Conservation (phyloP, 2,113 vertebrate species). For the Uropsilus gracilis region DNA sequence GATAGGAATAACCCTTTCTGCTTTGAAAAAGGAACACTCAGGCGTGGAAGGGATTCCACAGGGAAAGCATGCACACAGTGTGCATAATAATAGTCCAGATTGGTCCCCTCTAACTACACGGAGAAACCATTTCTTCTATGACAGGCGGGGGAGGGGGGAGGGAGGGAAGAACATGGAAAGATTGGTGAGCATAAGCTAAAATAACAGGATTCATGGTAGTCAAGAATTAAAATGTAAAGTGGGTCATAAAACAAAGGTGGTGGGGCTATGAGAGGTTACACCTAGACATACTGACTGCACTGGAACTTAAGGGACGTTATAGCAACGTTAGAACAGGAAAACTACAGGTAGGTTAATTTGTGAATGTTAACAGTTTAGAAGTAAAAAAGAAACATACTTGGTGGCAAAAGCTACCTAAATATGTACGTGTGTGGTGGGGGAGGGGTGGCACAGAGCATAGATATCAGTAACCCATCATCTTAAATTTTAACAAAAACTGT, state of each 20-base stretch:
- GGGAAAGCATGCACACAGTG: not conserved
- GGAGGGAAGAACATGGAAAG: not conserved
- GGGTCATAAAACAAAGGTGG: not conserved
- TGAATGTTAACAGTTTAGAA: slow-evolving; percentile 1
- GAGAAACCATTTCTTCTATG: not conserved
- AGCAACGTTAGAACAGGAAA: not conserved
- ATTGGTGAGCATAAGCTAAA: not conserved
- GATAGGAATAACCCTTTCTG: not conserved
- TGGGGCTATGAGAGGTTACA: not conserved
- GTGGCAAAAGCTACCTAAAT: slow-evolving; percentile 49
- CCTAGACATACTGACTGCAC: not conserved
- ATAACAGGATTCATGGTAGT: not conserved
- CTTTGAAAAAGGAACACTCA: not conserved
- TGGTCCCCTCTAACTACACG: not conserved
- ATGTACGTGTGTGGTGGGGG: no score
- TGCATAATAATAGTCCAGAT: not conserved
- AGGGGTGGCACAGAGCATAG: not conserved
- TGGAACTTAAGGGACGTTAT: not conserved
- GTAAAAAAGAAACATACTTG: slow-evolving; percentile 19
- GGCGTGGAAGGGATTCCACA: not conserved
- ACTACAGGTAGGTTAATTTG: not conserved
- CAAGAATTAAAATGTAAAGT: slow-evolving; percentile 45
- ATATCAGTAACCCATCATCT: not conserved
- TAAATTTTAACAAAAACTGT: not conserved
- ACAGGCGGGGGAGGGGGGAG: no score